phyloP scores from a whole-genome alignment of 2,888 invertebrate genomes.

The Tetragonisca angustula region DNA sequence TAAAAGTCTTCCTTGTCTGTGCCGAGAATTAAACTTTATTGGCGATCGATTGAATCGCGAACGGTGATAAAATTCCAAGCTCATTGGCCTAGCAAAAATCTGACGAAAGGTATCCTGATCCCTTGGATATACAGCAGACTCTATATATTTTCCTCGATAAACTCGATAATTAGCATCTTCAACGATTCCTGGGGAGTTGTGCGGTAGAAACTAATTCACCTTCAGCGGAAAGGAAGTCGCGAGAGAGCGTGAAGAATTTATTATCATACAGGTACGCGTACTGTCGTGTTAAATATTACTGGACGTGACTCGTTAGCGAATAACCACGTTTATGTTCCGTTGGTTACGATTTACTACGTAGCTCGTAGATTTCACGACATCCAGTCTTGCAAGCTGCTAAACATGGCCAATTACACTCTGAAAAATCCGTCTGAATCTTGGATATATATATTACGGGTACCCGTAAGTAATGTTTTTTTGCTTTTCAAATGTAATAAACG shows the following conservation, averaged over 20 bases:
- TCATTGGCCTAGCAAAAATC: neutral
- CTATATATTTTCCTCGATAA: neutral
- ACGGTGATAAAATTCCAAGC: neutral
- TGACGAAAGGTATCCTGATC: neutral
- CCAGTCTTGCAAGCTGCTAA: neutral
- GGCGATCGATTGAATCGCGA: slow-evolving; percentile 14
- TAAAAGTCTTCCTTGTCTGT: neutral
- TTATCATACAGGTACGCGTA: neutral
- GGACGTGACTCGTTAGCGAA: neutral
- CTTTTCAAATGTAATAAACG: no score
- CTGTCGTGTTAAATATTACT: neutral
- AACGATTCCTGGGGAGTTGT: neutral
- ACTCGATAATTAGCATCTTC: neutral
- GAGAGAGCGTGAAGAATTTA: neutral
- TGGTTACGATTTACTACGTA: neutral
- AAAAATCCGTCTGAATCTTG: neutral
- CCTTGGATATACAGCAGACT: neutral
- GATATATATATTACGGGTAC: neutral
- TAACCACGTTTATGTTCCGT: neutral
- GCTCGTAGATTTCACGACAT: neutral
- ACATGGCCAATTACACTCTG: neutral
- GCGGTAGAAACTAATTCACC: neutral
- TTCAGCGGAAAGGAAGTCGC: neutral
- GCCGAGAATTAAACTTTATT: slow-evolving; percentile 15
- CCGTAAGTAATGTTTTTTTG: no score